A percentile compares a stretch with the other conserved stretches of the same genome.
phyloP scores from a whole-genome alignment of 2,113 vertebrate species.

The Prunella himalayana region DNA sequence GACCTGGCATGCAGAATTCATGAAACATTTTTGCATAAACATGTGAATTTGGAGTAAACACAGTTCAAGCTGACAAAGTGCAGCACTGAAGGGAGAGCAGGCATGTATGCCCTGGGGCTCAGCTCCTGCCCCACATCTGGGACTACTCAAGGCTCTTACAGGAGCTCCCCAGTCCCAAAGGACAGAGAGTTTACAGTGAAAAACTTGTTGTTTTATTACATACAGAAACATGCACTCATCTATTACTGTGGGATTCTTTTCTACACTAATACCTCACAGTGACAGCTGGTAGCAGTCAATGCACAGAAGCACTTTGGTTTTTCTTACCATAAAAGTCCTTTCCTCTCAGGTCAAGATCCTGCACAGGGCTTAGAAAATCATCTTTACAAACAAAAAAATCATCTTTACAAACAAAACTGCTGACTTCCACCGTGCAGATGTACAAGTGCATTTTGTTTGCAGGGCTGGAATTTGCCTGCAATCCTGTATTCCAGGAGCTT shows the following conservation, averaged over 20 bases:
- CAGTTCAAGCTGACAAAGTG: not conserved
- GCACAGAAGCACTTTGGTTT: not conserved
- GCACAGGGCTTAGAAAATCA: not conserved
- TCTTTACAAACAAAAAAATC: not conserved
- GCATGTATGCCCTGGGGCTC: not conserved
- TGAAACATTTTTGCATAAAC: not conserved
- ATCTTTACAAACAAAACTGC: not conserved
- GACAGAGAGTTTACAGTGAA: not conserved
- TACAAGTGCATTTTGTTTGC: fast-evolving
- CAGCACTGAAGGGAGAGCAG: not conserved
- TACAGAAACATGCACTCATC: fast-evolving
- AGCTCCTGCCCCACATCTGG: not conserved
- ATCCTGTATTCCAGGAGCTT: not conserved
- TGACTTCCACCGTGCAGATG: fast-evolving
- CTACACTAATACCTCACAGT: fast-evolving
- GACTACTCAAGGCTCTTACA: not conserved
- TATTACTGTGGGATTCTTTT: not conserved
- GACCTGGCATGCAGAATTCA: not conserved
- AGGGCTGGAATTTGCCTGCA: not conserved
- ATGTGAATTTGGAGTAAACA: not conserved
- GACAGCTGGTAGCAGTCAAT: not conserved
- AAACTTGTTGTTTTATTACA: not conserved
- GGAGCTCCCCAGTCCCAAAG: not conserved
- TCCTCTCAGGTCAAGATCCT: not conserved
- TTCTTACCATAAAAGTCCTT: not conserved